Percentiles rank a stretch among this genome's conserved stretches.
Evolutionary conservation across 2,797 vertebrate species (phyloP).

Genomic region (Tympanoctomys barrerae): DNA sequence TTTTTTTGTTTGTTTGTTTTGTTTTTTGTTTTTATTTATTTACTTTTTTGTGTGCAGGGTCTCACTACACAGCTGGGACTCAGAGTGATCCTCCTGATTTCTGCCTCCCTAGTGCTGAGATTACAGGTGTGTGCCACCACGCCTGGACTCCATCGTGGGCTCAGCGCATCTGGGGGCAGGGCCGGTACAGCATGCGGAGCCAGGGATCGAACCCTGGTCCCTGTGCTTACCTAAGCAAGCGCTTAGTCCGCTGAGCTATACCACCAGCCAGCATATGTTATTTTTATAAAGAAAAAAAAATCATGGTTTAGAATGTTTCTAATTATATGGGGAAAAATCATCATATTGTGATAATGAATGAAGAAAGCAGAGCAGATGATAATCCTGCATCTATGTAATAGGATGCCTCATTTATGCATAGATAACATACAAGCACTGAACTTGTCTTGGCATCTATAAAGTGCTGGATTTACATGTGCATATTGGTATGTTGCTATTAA

Average conservation of each 20-base stretch:
- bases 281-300: conserved; percentile 48
- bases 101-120: neutral
- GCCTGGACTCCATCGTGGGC: too few species aligned
- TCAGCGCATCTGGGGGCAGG: too few species aligned
- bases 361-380: neutral
- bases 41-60: too few species aligned
- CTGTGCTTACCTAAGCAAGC: too few species aligned
- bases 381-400: neutral
- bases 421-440: neutral
- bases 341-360: neutral
- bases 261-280: neutral
- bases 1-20: too few species aligned
- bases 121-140: too few species aligned
- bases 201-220: too few species aligned
- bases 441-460: neutral
- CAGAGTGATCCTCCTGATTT: too few species aligned
- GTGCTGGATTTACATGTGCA: neutral
- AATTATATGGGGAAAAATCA: neutral
- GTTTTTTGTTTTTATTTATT: too few species aligned
- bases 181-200: too few species aligned
- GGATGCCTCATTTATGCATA: neutral
- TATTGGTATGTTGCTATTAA: neutral
- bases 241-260: too few species aligned
- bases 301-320: conserved; percentile 10
- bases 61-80: too few species aligned